Evolutionary conservation across 2,113 vertebrate genomes (phyloP).

Genomic region (Leiothrix lutea): DNA sequence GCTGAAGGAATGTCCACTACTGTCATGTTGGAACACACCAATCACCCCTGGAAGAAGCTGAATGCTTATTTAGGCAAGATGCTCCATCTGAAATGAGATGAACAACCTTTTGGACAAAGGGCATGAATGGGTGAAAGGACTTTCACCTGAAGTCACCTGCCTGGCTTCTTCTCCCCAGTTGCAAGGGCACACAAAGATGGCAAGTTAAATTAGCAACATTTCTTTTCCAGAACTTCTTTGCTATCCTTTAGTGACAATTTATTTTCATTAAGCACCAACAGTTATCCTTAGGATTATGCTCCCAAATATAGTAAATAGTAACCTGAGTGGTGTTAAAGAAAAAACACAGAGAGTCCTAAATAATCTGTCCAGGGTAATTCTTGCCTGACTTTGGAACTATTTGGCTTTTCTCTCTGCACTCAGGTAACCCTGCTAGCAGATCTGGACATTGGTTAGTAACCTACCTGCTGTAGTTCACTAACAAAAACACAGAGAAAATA

Average conservation of each 20-base stretch:
- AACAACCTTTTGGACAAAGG: background rate
- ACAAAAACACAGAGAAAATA: background rate
- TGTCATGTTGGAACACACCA: background rate
- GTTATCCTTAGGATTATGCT: background rate
- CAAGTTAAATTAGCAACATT: background rate
- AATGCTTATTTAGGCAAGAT: background rate
- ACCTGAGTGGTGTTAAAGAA: background rate
- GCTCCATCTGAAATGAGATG: fast-evolving
- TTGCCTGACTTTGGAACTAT: background rate
- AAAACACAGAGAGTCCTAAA: background rate
- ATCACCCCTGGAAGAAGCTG: background rate
- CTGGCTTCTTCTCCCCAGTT: background rate
- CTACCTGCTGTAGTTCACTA: background rate
- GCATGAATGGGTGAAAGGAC: too few species aligned
- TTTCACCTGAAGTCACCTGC: background rate
- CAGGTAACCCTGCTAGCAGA: background rate
- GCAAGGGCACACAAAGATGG: background rate
- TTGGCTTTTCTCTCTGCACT: background rate
- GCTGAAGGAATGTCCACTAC: background rate
- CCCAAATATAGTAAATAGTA: background rate
- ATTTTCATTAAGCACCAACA: background rate
- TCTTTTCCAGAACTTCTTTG: background rate
- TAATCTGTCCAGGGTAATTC: background rate
- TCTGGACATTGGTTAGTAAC: background rate
- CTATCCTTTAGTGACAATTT: background rate